phyloP scores from a whole-genome alignment of 2,888 invertebrate genomes.

The Kuschelorhynchus macadamiae region DNA sequence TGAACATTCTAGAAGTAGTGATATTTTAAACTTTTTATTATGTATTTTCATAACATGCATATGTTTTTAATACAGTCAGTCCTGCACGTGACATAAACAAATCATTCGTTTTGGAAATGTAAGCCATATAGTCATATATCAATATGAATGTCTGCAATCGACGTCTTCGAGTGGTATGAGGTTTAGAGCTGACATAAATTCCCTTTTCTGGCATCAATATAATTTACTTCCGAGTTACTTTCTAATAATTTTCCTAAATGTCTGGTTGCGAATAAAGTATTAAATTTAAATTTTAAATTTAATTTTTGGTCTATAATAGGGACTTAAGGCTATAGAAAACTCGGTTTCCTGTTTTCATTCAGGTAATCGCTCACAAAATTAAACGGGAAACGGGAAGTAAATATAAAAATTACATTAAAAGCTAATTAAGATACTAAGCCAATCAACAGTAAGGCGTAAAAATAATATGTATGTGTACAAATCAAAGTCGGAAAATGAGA shows the following conservation, averaged over 20 bases:
- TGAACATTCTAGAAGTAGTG: too few species aligned
- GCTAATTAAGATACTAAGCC: too few species aligned
- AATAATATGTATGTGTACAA: too few species aligned
- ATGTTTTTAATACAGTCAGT: not conserved
- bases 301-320: not conserved
- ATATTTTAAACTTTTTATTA: too few species aligned
- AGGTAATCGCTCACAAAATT: too few species aligned
- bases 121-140: constrained; percentile 39
- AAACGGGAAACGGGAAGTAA: too few species aligned
- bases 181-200: constrained; percentile 41
- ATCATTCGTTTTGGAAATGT: constrained; percentile 32
- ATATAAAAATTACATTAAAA: too few species aligned
- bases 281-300: constrained; percentile 37
- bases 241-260: constrained; percentile 32
- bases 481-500: too few species aligned
- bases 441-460: too few species aligned
- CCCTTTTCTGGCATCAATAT: constrained; percentile 34
- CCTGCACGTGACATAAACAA: constrained; percentile 30
- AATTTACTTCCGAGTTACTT: constrained; percentile 38
- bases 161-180: constrained; percentile 29
- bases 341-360: too few species aligned
- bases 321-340: too few species aligned
- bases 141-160: constrained; percentile 38
- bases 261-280: constrained; percentile 15
- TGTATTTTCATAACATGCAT: too few species aligned